A percentile compares a stretch with the other conserved stretches of the same genome.
phyloP scores from a whole-genome alignment of 2,888 invertebrate species.

The Drosophila quasianomalipes region DNA sequence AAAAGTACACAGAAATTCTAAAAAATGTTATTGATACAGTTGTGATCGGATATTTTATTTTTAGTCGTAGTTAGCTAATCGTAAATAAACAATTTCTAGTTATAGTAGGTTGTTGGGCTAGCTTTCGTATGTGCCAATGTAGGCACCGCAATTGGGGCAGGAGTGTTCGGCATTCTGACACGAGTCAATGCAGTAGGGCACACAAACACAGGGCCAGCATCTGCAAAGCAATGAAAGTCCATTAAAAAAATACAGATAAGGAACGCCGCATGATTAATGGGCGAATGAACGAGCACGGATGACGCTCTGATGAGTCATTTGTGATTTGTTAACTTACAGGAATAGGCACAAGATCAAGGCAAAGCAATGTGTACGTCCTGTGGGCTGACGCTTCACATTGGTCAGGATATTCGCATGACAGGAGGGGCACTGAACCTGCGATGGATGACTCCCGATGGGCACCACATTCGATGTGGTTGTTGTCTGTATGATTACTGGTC shows the following conservation, averaged over 20 bases:
- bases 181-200: conserved; percentile 75
- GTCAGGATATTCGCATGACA: conserved; percentile 65
- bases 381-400: conserved; percentile 48
- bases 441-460: conserved; percentile 53
- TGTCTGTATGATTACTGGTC: conserved; percentile 48
- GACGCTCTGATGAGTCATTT: not conserved
- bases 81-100: conserved; percentile 18
- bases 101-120: conserved; percentile 3
- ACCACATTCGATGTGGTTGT: conserved; percentile 53
- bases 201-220: conserved; percentile 75
- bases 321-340: conserved; percentile 52
- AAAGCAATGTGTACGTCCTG: conserved; percentile 63
- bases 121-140: conserved; percentile 72
- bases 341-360: conserved; percentile 65
- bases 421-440: conserved; percentile 65
- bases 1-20: not conserved
- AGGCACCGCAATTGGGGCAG: conserved; percentile 76
- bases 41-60: conserved; percentile 22
- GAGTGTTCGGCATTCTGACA: conserved; percentile 80
- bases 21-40: not conserved
- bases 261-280: conserved; percentile 33
- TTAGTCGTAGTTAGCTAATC: not conserved
- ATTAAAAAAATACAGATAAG: not conserved
- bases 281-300: conserved; percentile 5
- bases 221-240: conserved; percentile 23